Conservation (phyloP, 2,113 vertebrate species). For the Takifugu flavidus region DNA sequence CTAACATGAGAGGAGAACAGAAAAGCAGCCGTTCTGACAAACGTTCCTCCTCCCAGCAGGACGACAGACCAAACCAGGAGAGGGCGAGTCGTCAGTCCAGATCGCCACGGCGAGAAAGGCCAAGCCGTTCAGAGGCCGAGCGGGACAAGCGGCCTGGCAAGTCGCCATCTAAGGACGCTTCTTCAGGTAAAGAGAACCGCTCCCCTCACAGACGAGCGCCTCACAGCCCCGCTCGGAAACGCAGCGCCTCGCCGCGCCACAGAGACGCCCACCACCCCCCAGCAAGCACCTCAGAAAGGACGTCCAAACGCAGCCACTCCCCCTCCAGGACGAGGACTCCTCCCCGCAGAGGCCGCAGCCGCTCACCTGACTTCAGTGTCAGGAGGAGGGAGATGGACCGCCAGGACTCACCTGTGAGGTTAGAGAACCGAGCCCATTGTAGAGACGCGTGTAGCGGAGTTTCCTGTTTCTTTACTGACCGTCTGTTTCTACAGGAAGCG, state of each 20-base stretch:
- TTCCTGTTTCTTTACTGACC: not conserved
- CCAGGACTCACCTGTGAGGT: constrained; percentile 88
- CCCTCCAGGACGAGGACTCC: constrained; percentile 84
- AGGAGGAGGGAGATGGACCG: constrained; percentile 87
- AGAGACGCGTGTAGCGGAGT: too few relatives aligned
- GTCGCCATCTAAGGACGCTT: constrained; percentile 95
- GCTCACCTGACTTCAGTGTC: constrained; percentile 82
- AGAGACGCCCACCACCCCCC: constrained; percentile 78
- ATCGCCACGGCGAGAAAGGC: constrained; percentile 81
- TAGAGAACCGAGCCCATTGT: constrained; percentile 16
- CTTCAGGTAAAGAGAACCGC: constrained; percentile 95
- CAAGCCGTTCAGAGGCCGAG: constrained; percentile 80
- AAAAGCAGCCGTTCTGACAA: constrained; percentile 76
- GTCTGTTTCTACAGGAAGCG: constrained; percentile 77
- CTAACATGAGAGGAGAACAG: constrained; percentile 79
- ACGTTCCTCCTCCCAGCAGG: constrained; percentile 60
- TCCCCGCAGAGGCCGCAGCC: constrained; percentile 81
- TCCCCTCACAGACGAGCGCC: constrained; percentile 83
- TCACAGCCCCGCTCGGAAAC: constrained; percentile 77
- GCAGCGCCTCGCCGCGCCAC: constrained; percentile 85
- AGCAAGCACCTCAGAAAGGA: constrained; percentile 74
- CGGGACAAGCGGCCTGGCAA: constrained; percentile 89
- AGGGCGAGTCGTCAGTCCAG: constrained; percentile 72
- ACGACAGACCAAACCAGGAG: constrained; percentile 60
- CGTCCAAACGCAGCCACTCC: constrained; percentile 84